A percentile compares a stretch with the other conserved stretches of the same genome.
phyloP scores from a whole-genome alignment of 1,140 invertebrate genomes.

The Antheraea mylitta region DNA sequence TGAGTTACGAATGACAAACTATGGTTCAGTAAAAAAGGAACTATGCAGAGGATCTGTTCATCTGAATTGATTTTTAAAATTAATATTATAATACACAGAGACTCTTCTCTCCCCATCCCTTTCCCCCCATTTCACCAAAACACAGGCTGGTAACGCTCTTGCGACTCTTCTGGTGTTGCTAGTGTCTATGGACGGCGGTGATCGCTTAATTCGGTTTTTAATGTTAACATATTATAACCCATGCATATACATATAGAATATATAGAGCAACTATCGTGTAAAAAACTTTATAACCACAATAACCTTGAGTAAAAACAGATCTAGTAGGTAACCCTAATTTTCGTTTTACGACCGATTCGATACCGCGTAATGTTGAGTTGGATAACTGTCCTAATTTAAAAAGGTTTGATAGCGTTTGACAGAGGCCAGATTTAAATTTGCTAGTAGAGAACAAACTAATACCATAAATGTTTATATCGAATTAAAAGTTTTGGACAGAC shows the following conservation, averaged over 20 bases:
- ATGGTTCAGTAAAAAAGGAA: too few species aligned
- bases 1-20: too few species aligned
- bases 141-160: too few species aligned
- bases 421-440: neutral
- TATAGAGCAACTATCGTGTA: neutral
- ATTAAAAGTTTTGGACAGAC: neutral
- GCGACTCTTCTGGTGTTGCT: too few species aligned
- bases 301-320: constrained; percentile 22
- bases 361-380: constrained; percentile 1
- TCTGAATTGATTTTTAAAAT: too few species aligned
- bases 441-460: neutral
- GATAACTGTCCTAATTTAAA: neutral
- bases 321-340: constrained; percentile 21
- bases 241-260: neutral
- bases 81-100: too few species aligned
- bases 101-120: too few species aligned
- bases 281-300: constrained; percentile 2
- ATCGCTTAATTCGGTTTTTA: too few species aligned
- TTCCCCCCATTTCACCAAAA: too few species aligned
- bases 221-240: too few species aligned
- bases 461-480: neutral
- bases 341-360: constrained; percentile 27
- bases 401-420: neutral
- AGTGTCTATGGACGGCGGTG: too few species aligned
- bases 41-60: too few species aligned